Conservation (phyloP, 2,113 vertebrate species). For the Acanthochromis polyacanthus region DNA sequence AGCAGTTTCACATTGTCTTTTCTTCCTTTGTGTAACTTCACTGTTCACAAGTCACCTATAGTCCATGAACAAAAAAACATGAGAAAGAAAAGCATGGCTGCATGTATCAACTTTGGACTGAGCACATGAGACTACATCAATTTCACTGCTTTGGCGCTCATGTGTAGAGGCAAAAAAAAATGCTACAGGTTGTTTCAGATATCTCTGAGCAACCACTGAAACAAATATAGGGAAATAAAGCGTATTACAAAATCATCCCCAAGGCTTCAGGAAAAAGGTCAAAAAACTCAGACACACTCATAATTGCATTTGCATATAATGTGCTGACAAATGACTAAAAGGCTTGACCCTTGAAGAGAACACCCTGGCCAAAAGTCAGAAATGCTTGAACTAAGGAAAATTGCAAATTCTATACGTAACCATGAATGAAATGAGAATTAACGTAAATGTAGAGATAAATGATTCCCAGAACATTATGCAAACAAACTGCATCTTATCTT, state of each 20-base stretch:
- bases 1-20: slow-evolving; percentile 80
- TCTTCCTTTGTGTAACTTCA: slow-evolving; percentile 72
- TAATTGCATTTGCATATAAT: no score
- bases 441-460: background rate
- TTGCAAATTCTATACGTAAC: slow-evolving; percentile 5
- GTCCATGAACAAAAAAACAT: slow-evolving; percentile 49
- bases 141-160: background rate
- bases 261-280: no score
- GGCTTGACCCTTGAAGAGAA: background rate
- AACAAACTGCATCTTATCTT: background rate
- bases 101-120: slow-evolving; percentile 21
- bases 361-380: no score
- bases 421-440: background rate
- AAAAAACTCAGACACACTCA: no score
- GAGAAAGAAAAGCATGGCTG: slow-evolving; percentile 32
- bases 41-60: slow-evolving; percentile 66
- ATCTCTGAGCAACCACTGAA: slow-evolving; percentile 2
- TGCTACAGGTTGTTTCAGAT: background rate
- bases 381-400: background rate
- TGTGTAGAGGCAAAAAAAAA: slow-evolving; percentile 5
- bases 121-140: slow-evolving; percentile 9
- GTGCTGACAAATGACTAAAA: background rate
- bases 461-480: background rate
- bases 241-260: no score
- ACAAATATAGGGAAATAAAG: background rate